Percentiles rank a stretch among this genome's conserved stretches.
Conservation (phyloP, 2,888 invertebrate species). For the Dicycla oo region DNA sequence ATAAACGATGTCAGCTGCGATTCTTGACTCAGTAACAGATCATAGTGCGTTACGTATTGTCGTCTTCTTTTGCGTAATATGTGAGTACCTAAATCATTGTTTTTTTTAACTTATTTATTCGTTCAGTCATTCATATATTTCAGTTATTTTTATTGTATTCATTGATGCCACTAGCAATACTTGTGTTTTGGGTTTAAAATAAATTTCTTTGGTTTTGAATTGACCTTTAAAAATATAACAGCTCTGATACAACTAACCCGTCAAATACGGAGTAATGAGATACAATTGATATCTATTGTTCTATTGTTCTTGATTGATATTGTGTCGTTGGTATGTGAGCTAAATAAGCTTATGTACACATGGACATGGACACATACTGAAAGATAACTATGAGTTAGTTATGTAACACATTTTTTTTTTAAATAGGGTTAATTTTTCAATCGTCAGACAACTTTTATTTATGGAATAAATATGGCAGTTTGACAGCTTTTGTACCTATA, state of each 20-base stretch:
- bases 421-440: too few relatives aligned
- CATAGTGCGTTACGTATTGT: neutral
- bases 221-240: neutral
- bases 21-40: conserved; percentile 9
- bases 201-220: neutral
- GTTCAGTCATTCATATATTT: too few relatives aligned
- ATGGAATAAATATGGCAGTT: too few relatives aligned
- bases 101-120: neutral
- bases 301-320: too few relatives aligned
- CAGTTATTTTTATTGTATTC: neutral
- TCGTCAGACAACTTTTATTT: too few relatives aligned
- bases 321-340: too few relatives aligned
- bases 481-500: too few relatives aligned
- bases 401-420: neutral
- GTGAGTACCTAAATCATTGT: conserved; percentile 26
- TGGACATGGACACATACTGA: neutral
- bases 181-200: conserved; percentile 2
- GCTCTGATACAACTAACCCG: neutral
- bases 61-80: neutral
- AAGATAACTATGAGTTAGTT: neutral
- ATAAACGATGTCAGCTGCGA: conserved; percentile 12
- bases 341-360: neutral
- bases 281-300: too few relatives aligned
- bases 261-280: too few relatives aligned
- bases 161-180: conserved; percentile 8